A percentile compares a stretch with the other conserved stretches of the same genome.
Conservation (phyloP, 2,888 invertebrate species). For the Harpalus rubripes region DNA sequence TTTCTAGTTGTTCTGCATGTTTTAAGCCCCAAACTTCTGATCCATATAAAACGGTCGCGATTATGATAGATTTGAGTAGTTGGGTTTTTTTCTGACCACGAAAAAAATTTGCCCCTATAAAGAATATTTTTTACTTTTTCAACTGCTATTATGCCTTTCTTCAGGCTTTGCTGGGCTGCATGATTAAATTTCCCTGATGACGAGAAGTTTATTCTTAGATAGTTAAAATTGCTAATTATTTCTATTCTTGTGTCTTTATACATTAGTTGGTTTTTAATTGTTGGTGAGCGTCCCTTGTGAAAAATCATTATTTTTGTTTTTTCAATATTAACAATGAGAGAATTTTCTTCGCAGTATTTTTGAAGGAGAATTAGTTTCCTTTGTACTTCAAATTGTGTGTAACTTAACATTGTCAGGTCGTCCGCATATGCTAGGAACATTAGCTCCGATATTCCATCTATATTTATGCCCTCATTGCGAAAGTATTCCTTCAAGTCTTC, state of each 20-base stretch:
- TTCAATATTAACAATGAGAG: not conserved
- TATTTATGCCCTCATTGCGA: not conserved
- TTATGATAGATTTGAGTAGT: slow-evolving; percentile 6
- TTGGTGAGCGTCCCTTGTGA: slow-evolving; percentile 14
- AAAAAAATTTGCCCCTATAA: not conserved
- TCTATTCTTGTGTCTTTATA: not conserved
- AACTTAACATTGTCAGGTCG: slow-evolving; percentile 1
- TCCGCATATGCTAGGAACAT: slow-evolving; percentile 24
- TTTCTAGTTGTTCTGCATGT: not conserved
- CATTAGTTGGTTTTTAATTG: not conserved
- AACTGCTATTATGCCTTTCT: slow-evolving; percentile 12
- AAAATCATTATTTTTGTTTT: slow-evolving; percentile 24
- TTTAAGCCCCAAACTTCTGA: slow-evolving; percentile 25
- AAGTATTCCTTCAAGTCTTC: slow-evolving; percentile 13
- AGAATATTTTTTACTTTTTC: not conserved
- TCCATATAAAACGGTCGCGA: not conserved
- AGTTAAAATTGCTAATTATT: slow-evolving; percentile 21
- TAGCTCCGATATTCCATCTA: not conserved
- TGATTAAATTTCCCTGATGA: slow-evolving; percentile 23
- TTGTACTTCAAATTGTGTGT: slow-evolving; percentile 1
- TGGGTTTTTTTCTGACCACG: slow-evolving; percentile 1
- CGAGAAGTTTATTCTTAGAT: not conserved
- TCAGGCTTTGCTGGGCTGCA: slow-evolving; percentile 6
- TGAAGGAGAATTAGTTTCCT: not conserved
- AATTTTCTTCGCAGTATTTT: slow-evolving; percentile 35